Evolutionary conservation across 2,888 invertebrate species (phyloP).

Genomic region (Spilosoma lubricipeda): DNA sequence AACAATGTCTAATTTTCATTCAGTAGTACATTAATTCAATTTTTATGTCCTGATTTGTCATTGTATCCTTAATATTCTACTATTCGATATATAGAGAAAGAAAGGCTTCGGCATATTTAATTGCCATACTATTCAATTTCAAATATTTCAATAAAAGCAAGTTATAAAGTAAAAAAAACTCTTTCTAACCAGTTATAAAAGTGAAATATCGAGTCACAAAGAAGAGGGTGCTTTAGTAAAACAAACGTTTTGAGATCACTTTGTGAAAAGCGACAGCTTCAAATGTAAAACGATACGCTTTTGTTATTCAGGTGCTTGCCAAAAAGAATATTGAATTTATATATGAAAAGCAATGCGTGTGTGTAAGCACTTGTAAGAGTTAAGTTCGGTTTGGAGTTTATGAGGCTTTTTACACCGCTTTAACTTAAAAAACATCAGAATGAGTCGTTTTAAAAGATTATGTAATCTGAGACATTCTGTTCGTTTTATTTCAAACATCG

Average conservation of each 20-base stretch:
- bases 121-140: not conserved
- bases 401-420: too few relatives aligned
- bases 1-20: too few relatives aligned
- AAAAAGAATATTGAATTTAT: constrained; percentile 27
- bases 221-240: constrained; percentile 26
- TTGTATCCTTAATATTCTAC: too few relatives aligned
- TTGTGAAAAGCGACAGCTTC: constrained; percentile 21
- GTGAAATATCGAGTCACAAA: constrained; percentile 32
- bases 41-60: too few relatives aligned
- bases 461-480: not conserved
- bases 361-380: not conserved
- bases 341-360: constrained; percentile 13
- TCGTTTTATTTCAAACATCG: not conserved
- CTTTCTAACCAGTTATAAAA: constrained; percentile 19
- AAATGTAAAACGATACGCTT: constrained; percentile 33
- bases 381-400: not conserved
- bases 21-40: too few relatives aligned
- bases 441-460: too few relatives aligned
- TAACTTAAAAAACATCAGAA: too few relatives aligned
- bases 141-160: not conserved
- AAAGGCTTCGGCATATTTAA: too few relatives aligned
- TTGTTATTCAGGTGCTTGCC: constrained; percentile 23
- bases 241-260: constrained; percentile 36
- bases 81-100: too few relatives aligned
- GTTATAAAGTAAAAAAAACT: constrained; percentile 7